Base-by-base conservation (phyloP, 2,797 vertebrate species). In the Betta splendens region DNA sequence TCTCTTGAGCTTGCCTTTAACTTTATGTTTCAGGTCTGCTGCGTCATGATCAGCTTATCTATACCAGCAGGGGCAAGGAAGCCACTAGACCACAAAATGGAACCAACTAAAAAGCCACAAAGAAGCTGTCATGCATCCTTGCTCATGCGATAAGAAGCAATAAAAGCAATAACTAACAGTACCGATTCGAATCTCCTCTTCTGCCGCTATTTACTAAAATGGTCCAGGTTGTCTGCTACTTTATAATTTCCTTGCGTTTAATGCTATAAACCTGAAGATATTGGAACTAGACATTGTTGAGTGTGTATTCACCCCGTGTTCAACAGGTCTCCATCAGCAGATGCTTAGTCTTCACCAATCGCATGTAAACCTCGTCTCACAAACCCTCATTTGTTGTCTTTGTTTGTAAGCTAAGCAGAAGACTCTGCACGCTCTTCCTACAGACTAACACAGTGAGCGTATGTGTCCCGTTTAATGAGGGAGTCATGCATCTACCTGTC, bases 21-120 rank as follows among this genome's bases (percentile, higher is more conserved):
- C 79, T 87, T 90, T 80, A 81, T 58, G 73, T 87, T 88, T 89
- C 70, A 75, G 84, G 79, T 85, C 79, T 63, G 67, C 80, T 88
- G 80, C 85, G 69, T 87, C 73, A 69, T 50, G 72, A 84, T 87
- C 82, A 79, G 80, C 86, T 91, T 88, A 89, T 89, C 85, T 86
- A 69, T 61, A 74, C 58, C 49, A 51, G 71, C 76, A 77, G 74
- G 57, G 69, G 73, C 69, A 63, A 66, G 71, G 56, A 67, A 81
- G 73, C 76, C 84, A 81, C 69, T 70, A 67, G 81, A 87, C 79
- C 86, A 75, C 77, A 86, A 87, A 87, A 92, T 88, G 71, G 82
- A 84, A 72, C 44, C 28, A 17, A 75, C 81, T 68, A 77, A 88
- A 89, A 86, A 86, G 83, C 77, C 83, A 86, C 77, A 84, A 77